phyloP scores from a whole-genome alignment of 2,797 vertebrate species.

The Tarsius wallacei region DNA sequence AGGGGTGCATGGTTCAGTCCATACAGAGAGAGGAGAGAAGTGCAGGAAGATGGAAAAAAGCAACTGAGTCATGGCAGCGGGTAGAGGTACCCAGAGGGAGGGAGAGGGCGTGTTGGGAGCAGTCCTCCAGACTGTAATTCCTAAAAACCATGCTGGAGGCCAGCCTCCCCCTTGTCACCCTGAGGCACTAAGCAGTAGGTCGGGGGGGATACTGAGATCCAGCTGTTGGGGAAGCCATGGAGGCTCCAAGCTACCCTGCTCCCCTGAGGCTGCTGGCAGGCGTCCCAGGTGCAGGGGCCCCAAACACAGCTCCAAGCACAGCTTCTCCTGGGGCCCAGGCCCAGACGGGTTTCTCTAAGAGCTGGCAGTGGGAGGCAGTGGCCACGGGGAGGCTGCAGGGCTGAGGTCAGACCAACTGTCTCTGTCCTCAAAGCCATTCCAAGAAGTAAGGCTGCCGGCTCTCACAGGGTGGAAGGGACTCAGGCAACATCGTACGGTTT shows the following conservation, averaged over 20 bases:
- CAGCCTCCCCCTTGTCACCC: neutral
- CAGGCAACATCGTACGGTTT: neutral
- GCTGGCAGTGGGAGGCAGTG: neutral
- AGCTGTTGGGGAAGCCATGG: neutral
- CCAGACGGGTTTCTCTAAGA: neutral
- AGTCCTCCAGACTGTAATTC: neutral
- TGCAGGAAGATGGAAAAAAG: fast-evolving
- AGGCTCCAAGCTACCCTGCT: neutral
- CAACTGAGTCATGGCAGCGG: fast-evolving
- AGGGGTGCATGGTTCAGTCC: neutral
- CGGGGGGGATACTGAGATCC: neutral
- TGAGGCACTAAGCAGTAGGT: neutral
- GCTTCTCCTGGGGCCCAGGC: neutral
- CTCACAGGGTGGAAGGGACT: neutral
- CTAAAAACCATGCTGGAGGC: neutral
- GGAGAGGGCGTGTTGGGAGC: neutral
- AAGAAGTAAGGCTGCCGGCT: neutral
- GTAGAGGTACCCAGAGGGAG: neutral
- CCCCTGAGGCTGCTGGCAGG: neutral
- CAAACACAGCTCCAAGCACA: neutral
- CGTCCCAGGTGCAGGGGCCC: neutral
- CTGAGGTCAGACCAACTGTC: neutral
- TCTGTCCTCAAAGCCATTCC: neutral
- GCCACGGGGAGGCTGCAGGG: neutral
- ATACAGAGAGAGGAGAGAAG: neutral